Evolutionary conservation across 2,797 vertebrate genomes (phyloP).

Genomic region (Eulemur coronatus): DNA sequence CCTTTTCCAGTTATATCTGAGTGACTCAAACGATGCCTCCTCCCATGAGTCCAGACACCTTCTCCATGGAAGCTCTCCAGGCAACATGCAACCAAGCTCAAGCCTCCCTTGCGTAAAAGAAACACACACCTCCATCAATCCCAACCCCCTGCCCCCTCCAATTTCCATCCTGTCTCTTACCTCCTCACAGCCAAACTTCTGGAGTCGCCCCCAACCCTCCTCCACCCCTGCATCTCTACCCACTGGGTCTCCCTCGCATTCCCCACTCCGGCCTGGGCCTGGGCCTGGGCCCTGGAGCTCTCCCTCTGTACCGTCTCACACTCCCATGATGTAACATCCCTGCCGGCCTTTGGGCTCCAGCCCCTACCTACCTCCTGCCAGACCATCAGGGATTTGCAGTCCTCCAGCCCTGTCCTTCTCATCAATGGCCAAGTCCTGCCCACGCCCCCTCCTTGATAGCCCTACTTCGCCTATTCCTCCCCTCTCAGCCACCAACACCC

Average conservation of each 20-base stretch:
- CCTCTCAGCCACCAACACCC: neutral
- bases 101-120: neutral
- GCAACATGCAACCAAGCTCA: neutral
- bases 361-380: neutral
- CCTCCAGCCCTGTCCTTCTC: neutral
- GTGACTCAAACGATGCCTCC: neutral
- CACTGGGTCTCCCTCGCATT: neutral
- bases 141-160: neutral
- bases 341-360: neutral
- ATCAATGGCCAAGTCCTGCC: neutral
- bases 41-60: neutral
- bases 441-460: neutral
- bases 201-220: neutral
- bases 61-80: neutral
- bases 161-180: too few relatives aligned
- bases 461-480: neutral
- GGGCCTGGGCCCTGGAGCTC: neutral
- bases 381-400: neutral
- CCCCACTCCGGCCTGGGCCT: neutral
- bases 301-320: neutral
- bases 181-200: neutral
- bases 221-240: neutral
- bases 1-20: neutral
- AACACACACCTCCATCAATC: neutral
- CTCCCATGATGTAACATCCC: too few relatives aligned